Base-by-base conservation (phyloP, 37 sponge, comb jelly and placozoan species). In the Lycopodina hypogea region DNA sequence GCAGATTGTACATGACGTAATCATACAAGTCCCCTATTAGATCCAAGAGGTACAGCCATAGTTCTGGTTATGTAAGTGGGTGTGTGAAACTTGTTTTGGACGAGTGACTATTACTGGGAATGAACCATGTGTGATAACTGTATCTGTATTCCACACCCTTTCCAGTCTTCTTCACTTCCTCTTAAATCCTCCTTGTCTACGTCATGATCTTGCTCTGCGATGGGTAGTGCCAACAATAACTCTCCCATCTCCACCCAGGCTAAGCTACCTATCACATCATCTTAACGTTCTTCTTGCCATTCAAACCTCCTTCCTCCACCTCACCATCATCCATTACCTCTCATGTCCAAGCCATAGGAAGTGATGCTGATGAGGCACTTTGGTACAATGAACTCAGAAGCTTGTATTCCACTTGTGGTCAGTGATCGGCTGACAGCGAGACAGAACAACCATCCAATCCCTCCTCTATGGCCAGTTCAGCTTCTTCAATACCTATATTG, bases 161-260 rank as follows among this genome's bases (percentile, higher is more conserved):
- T n/a, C n/a, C n/a, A n/a, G n/a, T n/a, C n/a, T n/a, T n/a, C n/a
- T n/a, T 63, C 74, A 34, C 82, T 74, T 9, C 75, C 81, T 28
- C 58, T 58, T 33, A 18, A 36, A 11, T 26, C 42, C 23, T n/a
- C 51, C 26, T 75, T 58, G 51, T 78, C 85, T 0, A 70, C 29
- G 4, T 71, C 72, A n/a, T 85, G 85, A 79, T 41, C 56, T 50
- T 64, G 55, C 11, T 78, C 85, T 72, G 85, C 32, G 0, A 72
- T 78, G 78, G 74, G 79, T 2, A 70, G 78, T 22, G 41, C 45
- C 42, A 42, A 62, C 28, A 60, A 41, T 22, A 39, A 67, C 2
- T 75, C 51, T 52, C 83, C 82, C 11, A 36, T 84, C 30, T 60
- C 56, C 21, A 53, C 55, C 24, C 75, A 76, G 50, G 69, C 69